phyloP scores from a whole-genome alignment of 2,888 invertebrate genomes.

The Patella ulyssiponensis region DNA sequence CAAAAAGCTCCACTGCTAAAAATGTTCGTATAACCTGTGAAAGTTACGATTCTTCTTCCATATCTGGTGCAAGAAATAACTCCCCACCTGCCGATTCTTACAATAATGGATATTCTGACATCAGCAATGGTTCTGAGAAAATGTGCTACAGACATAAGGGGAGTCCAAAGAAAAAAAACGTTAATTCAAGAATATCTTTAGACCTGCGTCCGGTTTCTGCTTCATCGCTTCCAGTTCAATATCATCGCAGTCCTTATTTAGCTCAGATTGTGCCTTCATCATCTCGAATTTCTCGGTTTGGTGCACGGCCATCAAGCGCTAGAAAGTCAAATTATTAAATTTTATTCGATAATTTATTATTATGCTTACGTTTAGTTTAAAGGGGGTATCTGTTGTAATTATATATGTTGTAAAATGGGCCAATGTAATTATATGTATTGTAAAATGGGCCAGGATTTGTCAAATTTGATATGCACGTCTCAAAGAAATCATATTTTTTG shows the following conservation, averaged over 20 bases:
- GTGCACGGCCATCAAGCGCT: conserved; percentile 45
- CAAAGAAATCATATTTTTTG: no score
- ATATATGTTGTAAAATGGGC: no score
- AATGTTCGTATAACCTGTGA: not conserved
- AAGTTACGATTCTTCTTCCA: not conserved
- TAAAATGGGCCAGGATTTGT: no score
- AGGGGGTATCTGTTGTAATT: no score
- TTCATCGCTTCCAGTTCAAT: conserved; percentile 44
- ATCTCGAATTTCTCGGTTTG: conserved; percentile 48
- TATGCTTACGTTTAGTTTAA: no score
- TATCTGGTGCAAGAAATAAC: not conserved
- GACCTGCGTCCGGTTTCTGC: conserved; percentile 66
- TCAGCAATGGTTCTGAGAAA: conserved; percentile 42
- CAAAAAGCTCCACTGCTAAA: not conserved
- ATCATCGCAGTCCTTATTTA: conserved; percentile 60
- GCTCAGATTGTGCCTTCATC: conserved; percentile 52
- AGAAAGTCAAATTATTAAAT: conserved; percentile 30
- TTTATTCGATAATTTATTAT: not conserved
- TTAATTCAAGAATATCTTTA: conserved; percentile 51
- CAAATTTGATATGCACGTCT: no score
- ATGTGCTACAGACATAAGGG: conserved; percentile 49
- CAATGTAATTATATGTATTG: no score
- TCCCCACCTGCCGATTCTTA: not conserved
- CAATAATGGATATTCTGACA: conserved; percentile 33
- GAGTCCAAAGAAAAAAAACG: conserved; percentile 48